Evolutionary conservation across 2,797 vertebrate species (phyloP).

Genomic region (Bradypus variegatus): DNA sequence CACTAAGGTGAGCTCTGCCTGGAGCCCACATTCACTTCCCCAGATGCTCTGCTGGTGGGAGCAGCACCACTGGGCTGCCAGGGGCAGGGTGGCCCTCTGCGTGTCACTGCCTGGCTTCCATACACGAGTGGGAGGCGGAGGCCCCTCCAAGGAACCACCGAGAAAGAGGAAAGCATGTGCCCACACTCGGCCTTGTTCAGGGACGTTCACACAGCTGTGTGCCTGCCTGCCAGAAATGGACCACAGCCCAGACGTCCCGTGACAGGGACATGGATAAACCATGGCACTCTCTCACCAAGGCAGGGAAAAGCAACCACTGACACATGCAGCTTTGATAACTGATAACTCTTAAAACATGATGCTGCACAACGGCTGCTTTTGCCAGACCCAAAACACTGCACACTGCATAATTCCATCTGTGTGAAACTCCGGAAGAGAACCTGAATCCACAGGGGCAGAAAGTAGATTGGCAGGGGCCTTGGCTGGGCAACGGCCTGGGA

Average conservation of each 20-base stretch:
- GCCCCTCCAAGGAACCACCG: neutral
- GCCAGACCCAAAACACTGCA: neutral
- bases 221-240: neutral
- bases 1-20: neutral
- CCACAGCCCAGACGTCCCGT: neutral
- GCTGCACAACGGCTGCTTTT: neutral
- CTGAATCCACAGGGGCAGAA: neutral
- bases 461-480: neutral
- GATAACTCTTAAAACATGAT: too few species aligned
- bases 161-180: neutral
- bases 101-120: neutral
- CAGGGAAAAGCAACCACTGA: neutral
- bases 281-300: neutral
- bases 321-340: neutral
- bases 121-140: too few species aligned
- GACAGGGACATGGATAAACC: neutral
- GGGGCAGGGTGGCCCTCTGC: neutral
- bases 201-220: neutral
- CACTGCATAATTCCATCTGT: neutral
- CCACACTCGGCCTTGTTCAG: neutral
- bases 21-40: too few species aligned
- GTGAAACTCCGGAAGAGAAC: neutral
- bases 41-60: neutral
- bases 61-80: neutral
- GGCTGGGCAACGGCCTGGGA: neutral